Percentiles rank a stretch among this genome's conserved stretches.
Evolutionary conservation across 2,888 invertebrate species (phyloP).

Genomic region (Epirrita christyi): DNA sequence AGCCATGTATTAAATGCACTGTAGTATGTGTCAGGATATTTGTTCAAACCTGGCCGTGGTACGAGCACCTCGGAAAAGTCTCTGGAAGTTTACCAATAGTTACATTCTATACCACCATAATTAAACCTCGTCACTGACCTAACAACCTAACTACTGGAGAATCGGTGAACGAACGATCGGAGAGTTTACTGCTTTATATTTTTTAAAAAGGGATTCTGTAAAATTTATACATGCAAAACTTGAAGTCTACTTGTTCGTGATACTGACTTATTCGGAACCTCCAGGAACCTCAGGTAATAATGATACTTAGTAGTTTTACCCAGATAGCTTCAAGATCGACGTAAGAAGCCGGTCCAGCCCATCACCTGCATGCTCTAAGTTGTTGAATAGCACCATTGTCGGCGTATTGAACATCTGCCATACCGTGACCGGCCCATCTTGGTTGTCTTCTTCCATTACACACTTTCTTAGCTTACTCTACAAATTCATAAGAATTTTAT

Average conservation of each 20-base stretch:
- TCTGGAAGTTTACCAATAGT: conserved; percentile 52
- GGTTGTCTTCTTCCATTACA: conserved; percentile 72
- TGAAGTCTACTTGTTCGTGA: no score
- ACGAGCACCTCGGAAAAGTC: conserved; percentile 84
- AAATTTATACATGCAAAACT: no score
- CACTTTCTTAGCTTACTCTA: neutral
- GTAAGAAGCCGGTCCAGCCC: conserved; percentile 84
- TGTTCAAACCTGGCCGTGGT: conserved; percentile 70
- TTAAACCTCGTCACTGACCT: no score
- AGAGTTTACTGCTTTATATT: no score
- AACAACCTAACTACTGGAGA: no score
- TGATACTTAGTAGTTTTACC: conserved; percentile 58
- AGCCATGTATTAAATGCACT: conserved; percentile 87
- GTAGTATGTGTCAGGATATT: conserved; percentile 75
- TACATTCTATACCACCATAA: no score
- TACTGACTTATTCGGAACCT: no score
- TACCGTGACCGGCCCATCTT: conserved; percentile 76
- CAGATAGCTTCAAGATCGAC: conserved; percentile 84
- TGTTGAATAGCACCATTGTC: conserved; percentile 83
- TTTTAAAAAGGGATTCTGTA: no score
- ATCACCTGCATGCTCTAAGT: conserved; percentile 82
- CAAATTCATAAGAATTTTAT: no score
- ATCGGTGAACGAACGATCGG: no score
- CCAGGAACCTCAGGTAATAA: no score
- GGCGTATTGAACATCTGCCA: conserved; percentile 88